Conservation (phyloP, 2,797 vertebrate genomes). For the Chelon auratus region DNA sequence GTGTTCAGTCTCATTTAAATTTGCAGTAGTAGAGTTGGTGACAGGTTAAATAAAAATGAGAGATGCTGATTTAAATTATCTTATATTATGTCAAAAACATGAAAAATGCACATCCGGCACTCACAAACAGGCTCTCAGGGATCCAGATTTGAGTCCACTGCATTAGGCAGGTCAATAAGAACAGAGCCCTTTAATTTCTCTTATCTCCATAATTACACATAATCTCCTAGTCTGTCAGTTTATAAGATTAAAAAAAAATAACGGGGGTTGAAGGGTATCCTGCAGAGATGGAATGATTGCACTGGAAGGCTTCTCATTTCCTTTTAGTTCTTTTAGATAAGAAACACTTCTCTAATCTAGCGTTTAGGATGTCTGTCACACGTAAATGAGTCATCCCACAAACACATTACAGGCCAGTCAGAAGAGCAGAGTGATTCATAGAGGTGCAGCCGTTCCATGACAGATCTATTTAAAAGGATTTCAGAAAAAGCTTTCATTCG, state of each 20-base stretch:
- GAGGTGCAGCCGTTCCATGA: conserved; percentile 21
- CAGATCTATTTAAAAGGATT: conserved; percentile 1
- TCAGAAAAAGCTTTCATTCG: conserved; percentile 4
- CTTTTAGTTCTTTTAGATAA: conserved; percentile 63
- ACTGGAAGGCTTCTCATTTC: conserved; percentile 59
- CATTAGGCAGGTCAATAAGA: conserved; percentile 65
- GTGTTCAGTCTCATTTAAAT: conserved; percentile 19
- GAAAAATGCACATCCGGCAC: conserved; percentile 30
- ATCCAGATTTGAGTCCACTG: conserved; percentile 42
- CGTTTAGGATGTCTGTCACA: conserved; percentile 66
- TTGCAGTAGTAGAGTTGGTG: conserved; percentile 5
- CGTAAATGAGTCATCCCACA: conserved; percentile 57
- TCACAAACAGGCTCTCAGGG: conserved; percentile 40
- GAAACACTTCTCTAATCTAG: conserved; percentile 58
- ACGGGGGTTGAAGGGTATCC: conserved; percentile 58
- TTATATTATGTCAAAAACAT: conserved; percentile 15
- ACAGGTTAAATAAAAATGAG: conserved; percentile 10
- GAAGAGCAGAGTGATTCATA: conserved; percentile 35
- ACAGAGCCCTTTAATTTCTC: conserved; percentile 63
- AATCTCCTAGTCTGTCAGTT: conserved; percentile 67
- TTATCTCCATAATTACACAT: conserved; percentile 73
- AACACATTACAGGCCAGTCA: conserved; percentile 56
- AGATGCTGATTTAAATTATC: conserved; percentile 31
- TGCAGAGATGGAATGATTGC: conserved; percentile 57
- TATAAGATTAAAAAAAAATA: conserved; percentile 63